These are phyloP conservation scores for Sebastes trivittatus DNA, from an alignment of 2,797 vertebrate genomes.

Conservation along the genomic window DNA sequence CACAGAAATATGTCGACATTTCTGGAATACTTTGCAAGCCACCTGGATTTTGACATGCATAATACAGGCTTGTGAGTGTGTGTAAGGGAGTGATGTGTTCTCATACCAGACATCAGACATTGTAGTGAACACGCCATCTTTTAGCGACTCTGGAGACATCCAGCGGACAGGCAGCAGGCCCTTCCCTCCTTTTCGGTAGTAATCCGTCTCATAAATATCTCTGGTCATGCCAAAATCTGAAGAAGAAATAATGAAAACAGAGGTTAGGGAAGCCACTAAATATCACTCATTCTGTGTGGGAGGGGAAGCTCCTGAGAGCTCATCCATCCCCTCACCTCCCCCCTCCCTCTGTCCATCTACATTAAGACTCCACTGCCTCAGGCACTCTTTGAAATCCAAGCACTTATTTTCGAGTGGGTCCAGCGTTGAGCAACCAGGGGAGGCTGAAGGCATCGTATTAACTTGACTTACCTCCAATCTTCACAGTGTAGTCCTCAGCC, in stretches of 20 bases:
- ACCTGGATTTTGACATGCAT: constrained; percentile 35
- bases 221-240: constrained; percentile 99
- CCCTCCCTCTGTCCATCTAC: constrained; percentile 44
- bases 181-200: constrained; percentile 98
- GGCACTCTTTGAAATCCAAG: constrained; percentile 46
- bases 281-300: constrained; percentile 53
- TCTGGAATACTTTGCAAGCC: constrained; percentile 28
- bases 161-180: constrained; percentile 98
- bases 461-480: constrained; percentile 92
- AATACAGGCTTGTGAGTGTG: constrained; percentile 10
- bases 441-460: constrained; percentile 29
- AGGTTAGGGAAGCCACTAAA: constrained; percentile 51
- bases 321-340: constrained; percentile 48
- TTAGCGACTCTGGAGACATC: constrained; percentile 99
- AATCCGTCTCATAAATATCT: constrained; percentile 99
- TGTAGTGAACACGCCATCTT: constrained; percentile 98
- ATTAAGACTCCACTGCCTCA: constrained; percentile 48
- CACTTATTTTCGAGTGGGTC: constrained; percentile 45
- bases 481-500: constrained; percentile 97
- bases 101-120: constrained; percentile 98
- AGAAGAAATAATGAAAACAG: constrained; percentile 38
- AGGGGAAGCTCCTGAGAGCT: constrained; percentile 53
- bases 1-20: constrained; percentile 35
- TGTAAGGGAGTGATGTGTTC: constrained; percentile 22
- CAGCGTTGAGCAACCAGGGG: constrained; percentile 9